phyloP scores from a whole-genome alignment of 2,113 vertebrate species.

The Hirundichthys speculiger region DNA sequence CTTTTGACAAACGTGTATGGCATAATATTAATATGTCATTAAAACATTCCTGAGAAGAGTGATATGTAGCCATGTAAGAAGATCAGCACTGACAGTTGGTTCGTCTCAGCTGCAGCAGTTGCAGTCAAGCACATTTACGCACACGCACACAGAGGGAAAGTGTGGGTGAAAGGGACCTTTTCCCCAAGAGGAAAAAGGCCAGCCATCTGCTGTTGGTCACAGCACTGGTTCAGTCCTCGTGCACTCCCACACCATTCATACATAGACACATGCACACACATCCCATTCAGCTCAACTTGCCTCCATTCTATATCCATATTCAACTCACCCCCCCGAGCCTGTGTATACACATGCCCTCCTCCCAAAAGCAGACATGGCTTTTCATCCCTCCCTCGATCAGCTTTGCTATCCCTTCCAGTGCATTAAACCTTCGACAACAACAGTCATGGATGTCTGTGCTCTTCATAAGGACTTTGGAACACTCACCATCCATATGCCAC shows the following conservation, averaged over 20 bases:
- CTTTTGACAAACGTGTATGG: conserved; percentile 17
- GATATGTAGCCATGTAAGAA: conserved; percentile 57
- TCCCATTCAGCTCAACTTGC: conserved; percentile 52
- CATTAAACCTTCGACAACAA: conserved; percentile 45
- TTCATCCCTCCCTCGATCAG: conserved; percentile 13
- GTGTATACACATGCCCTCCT: conserved; percentile 18
- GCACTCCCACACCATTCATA: conserved; percentile 25
- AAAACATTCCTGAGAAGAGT: conserved; percentile 48
- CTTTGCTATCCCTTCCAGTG: conserved; percentile 34
- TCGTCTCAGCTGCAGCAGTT: conserved; percentile 60
- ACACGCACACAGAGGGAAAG: conserved; percentile 31
- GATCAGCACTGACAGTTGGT: conserved; percentile 73
- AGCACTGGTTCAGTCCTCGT: conserved; percentile 35
- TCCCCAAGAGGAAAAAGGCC: conserved; percentile 31
- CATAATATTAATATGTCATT: conserved; percentile 44
- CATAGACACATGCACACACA: conserved; percentile 18
- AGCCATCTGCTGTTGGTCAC: conserved; percentile 65
- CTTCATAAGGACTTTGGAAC: conserved; percentile 67
- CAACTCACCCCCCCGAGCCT: conserved; percentile 21
- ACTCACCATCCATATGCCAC: conserved; percentile 57
- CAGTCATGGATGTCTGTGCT: conserved; percentile 52
- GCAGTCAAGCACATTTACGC: conserved; percentile 39
- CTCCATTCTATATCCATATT: conserved; percentile 29
- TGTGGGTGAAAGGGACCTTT: conserved; percentile 54
- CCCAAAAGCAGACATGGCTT: conserved; percentile 1